Conservation (phyloP, 2,888 invertebrate species). For the Acanthosepion pharaonis region DNA sequence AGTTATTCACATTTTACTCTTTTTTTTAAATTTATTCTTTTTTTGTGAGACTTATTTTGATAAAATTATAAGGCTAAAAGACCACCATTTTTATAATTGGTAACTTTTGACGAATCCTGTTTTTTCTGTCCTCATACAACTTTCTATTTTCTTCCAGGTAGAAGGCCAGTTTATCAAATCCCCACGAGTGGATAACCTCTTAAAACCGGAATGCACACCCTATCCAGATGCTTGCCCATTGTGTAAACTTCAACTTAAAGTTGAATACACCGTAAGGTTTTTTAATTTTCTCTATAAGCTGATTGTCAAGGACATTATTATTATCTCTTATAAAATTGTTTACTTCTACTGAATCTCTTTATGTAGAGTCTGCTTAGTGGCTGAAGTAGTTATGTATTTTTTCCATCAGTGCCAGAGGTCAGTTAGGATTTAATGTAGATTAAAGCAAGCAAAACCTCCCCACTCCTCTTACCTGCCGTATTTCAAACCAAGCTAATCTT, state of each 20-base stretch:
- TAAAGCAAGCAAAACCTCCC: no score
- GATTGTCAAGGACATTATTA: neutral
- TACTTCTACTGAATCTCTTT: no score
- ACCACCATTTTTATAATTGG: no score
- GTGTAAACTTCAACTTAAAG: conserved; percentile 76
- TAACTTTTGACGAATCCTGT: neutral
- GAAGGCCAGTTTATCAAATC: conserved; percentile 57
- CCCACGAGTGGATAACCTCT: conserved; percentile 52
- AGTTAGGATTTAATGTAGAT: neutral
- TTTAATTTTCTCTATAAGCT: neutral
- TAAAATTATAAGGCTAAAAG: no score
- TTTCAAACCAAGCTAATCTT: no score
- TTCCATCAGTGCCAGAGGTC: neutral
- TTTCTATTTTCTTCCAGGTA: conserved; percentile 55
- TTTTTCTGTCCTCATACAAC: neutral
- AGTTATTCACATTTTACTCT: no score
- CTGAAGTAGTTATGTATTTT: neutral
- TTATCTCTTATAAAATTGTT: neutral
- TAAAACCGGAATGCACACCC: conserved; percentile 50
- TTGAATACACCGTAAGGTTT: conserved; percentile 84
- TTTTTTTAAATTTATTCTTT: no score
- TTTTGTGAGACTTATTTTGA: no score
- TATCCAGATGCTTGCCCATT: conserved; percentile 56
- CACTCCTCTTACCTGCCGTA: no score
- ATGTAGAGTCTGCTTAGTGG: neutral